A percentile compares a stretch with the other conserved stretches of the same genome.
phyloP scores from a whole-genome alignment of 2,797 vertebrate species.

The Oceanodroma leucorhoa region DNA sequence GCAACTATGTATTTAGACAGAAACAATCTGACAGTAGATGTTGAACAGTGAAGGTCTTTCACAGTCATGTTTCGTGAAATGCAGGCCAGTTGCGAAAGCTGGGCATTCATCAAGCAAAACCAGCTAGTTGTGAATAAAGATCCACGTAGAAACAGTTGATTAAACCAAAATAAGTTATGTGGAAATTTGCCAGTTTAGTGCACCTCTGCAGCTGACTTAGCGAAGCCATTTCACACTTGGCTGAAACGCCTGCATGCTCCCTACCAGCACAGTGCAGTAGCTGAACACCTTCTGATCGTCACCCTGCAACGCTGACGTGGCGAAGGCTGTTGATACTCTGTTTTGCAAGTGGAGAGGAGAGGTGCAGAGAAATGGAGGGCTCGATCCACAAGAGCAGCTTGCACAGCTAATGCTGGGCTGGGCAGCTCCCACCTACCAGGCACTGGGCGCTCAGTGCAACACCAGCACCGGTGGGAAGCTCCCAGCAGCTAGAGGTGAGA shows the following conservation, averaged over 20 bases:
- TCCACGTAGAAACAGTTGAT: not conserved
- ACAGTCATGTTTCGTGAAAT: not conserved
- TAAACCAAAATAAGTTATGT: not conserved
- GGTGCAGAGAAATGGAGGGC: not conserved
- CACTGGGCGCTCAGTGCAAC: not conserved
- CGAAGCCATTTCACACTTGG: not conserved
- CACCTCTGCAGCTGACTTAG: not conserved
- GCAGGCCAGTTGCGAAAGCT: not conserved
- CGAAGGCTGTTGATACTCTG: fast-evolving
- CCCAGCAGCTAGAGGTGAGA: not conserved
- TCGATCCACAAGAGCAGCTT: not conserved
- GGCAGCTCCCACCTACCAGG: not conserved
- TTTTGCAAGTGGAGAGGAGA: not conserved
- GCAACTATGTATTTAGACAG: not conserved
- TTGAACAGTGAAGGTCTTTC: not conserved
- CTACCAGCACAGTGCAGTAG: not conserved
- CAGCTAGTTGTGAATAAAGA: not conserved
- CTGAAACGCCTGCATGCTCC: not conserved
- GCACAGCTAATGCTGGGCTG: not conserved
- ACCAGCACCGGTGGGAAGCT: not conserved
- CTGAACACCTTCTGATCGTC: not conserved
- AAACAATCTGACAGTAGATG: not conserved
- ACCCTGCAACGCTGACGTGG: fast-evolving
- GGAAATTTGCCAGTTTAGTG: not conserved
- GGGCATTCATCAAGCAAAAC: not conserved